These are phyloP conservation scores for Odontomyia ornata DNA, from an alignment of 2,888 invertebrate species.

Conservation along the genomic window DNA sequence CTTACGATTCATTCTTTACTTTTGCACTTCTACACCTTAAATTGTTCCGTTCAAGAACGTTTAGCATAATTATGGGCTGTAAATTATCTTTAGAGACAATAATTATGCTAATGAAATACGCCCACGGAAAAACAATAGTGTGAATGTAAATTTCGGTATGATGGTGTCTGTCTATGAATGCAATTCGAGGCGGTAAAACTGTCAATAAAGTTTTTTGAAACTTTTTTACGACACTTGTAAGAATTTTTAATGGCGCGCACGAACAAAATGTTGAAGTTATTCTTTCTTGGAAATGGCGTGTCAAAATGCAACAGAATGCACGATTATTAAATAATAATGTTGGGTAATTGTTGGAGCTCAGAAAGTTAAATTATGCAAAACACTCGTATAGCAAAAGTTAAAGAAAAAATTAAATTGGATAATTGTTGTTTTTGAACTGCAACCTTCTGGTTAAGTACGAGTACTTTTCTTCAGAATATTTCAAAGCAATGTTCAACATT, in stretches of 20 bases:
- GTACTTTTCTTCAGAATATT: too few species aligned
- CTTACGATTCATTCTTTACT: too few species aligned
- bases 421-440: too few species aligned
- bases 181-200: not conserved
- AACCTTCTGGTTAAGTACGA: too few species aligned
- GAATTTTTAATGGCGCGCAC: not conserved
- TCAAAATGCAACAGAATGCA: not conserved
- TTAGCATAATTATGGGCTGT: constrained; percentile 39
- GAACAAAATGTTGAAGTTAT: not conserved
- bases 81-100: constrained; percentile 19
- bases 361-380: too few species aligned
- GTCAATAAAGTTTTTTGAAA: constrained; percentile 3
- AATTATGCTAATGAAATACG: constrained; percentile 39
- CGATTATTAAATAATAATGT: too few species aligned
- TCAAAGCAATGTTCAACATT: too few species aligned
- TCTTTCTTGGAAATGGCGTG: not conserved
- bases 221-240: not conserved
- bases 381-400: too few species aligned
- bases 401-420: too few species aligned
- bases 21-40: constrained; percentile 20
- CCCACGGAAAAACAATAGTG: constrained; percentile 13
- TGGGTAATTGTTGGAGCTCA: too few species aligned
- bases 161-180: not conserved
- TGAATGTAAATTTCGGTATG: not conserved
- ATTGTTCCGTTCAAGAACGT: constrained; percentile 19